phyloP scores from a whole-genome alignment of 2,888 invertebrate species.

The Kuschelorhynchus macadamiae region DNA sequence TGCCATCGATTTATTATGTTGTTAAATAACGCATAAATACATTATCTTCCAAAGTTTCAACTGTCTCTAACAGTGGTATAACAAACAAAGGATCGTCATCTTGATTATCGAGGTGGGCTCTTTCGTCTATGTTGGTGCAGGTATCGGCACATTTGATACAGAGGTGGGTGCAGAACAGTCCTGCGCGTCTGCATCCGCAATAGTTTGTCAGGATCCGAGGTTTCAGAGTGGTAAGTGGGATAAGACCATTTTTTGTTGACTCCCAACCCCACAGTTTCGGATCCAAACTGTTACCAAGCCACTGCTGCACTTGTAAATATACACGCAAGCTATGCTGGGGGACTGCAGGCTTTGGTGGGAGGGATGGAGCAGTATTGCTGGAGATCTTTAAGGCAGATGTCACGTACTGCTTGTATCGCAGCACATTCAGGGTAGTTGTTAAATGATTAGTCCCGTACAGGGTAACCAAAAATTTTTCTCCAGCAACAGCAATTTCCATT shows the following conservation, averaged over 20 bases:
- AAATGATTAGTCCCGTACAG: background rate
- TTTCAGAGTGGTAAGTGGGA: background rate
- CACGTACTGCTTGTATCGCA: conserved; percentile 4
- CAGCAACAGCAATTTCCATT: conserved; percentile 1
- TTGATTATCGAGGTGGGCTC: no score
- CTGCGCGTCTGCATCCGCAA: background rate
- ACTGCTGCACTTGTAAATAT: conserved; percentile 1
- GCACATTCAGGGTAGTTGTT: background rate
- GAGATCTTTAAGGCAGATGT: conserved; percentile 1
- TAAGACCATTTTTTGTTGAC: no score
- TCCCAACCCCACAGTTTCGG: no score
- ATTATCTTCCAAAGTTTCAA: no score
- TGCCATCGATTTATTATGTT: no score
- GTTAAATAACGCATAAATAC: no score
- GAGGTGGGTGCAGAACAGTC: conserved; percentile 7
- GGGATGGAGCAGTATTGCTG: background rate
- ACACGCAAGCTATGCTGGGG: background rate
- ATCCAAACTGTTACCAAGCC: background rate
- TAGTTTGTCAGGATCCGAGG: background rate
- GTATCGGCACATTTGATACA: background rate
- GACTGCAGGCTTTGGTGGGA: background rate
- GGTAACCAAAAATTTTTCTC: conserved; percentile 9
- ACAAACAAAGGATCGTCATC: no score
- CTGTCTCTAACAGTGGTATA: no score
- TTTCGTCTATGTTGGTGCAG: conserved; percentile 6